phyloP scores from a whole-genome alignment of 2,888 invertebrate genomes.

The Acleris sparsana region DNA sequence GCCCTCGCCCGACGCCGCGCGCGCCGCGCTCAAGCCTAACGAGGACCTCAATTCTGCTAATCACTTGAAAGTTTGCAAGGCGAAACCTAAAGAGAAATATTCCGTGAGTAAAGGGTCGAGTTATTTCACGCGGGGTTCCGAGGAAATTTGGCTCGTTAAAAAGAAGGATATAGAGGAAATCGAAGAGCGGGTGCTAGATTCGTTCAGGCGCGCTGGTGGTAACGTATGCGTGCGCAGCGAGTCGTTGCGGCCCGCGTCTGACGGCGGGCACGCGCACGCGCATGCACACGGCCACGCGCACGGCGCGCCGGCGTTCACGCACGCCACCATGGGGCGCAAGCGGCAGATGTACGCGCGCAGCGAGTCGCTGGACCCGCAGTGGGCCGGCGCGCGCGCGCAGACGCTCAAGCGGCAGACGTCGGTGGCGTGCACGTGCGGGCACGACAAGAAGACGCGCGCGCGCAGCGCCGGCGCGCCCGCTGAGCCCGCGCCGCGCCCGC shows the following conservation, averaged over 20 bases:
- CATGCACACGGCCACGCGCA: constrained; percentile 17
- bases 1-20: constrained; percentile 44
- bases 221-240: constrained; percentile 59
- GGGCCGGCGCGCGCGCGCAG: constrained; percentile 66
- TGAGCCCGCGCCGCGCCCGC: constrained; percentile 56
- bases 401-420: constrained; percentile 74
- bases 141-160: constrained; percentile 80
- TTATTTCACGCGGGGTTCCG: constrained; percentile 76
- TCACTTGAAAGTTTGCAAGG: constrained; percentile 69
- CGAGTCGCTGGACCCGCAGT: constrained; percentile 72
- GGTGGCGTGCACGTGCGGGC: constrained; percentile 77
- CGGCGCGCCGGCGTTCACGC: constrained; percentile 50
- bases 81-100: constrained; percentile 69
- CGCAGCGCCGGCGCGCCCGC: constrained; percentile 61
- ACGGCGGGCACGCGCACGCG: constrained; percentile 54
- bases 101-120: constrained; percentile 76
- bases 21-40: constrained; percentile 48
- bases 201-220: constrained; percentile 71
- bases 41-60: constrained; percentile 66
- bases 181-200: constrained; percentile 75
- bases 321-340: constrained; percentile 65
- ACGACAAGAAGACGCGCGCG: constrained; percentile 72
- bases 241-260: constrained; percentile 60
- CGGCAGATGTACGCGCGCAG: constrained; percentile 68
- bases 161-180: constrained; percentile 80